phyloP scores from a whole-genome alignment of 2,113 vertebrate species.

The Pseudolaguvia tuberculata region DNA sequence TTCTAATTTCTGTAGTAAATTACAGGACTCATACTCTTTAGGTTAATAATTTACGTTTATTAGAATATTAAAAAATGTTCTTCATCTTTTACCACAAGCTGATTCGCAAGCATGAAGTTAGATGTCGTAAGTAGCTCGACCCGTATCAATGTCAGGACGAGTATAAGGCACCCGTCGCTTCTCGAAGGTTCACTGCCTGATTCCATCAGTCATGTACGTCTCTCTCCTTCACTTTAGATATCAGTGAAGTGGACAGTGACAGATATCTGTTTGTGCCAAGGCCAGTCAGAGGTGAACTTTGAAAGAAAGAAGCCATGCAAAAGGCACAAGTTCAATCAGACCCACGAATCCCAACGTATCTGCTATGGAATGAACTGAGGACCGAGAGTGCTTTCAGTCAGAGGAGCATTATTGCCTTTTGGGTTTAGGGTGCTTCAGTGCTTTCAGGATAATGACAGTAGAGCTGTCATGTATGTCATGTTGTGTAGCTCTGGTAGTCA shows the following conservation, averaged over 20 bases:
- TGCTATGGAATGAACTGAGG: slow-evolving; percentile 28
- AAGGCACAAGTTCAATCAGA: slow-evolving; percentile 25
- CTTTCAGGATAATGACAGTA: slow-evolving; percentile 27
- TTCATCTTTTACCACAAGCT: neutral
- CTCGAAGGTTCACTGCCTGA: slow-evolving; percentile 6
- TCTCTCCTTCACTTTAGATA: slow-evolving; percentile 24
- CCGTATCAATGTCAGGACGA: slow-evolving; percentile 18
- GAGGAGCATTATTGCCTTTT: slow-evolving; percentile 19
- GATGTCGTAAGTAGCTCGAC: neutral
- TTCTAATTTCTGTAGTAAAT: neutral
- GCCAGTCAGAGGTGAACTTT: slow-evolving; percentile 22
- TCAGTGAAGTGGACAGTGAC: slow-evolving; percentile 31
- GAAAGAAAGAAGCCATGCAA: slow-evolving; percentile 26
- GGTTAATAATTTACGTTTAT: neutral
- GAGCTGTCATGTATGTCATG: slow-evolving; percentile 35
- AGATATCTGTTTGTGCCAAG: slow-evolving; percentile 20
- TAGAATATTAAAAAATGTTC: no score
- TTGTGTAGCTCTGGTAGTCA: slow-evolving; percentile 20
- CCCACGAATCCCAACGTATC: slow-evolving; percentile 1
- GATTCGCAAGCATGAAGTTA: neutral
- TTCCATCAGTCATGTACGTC: slow-evolving; percentile 20
- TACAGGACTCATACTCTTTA: no score
- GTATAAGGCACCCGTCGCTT: slow-evolving; percentile 9
- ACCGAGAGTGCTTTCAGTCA: neutral
- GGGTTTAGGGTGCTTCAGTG: neutral